phyloP scores from a whole-genome alignment of 1,140 invertebrate species.

The Pararge aegeria region DNA sequence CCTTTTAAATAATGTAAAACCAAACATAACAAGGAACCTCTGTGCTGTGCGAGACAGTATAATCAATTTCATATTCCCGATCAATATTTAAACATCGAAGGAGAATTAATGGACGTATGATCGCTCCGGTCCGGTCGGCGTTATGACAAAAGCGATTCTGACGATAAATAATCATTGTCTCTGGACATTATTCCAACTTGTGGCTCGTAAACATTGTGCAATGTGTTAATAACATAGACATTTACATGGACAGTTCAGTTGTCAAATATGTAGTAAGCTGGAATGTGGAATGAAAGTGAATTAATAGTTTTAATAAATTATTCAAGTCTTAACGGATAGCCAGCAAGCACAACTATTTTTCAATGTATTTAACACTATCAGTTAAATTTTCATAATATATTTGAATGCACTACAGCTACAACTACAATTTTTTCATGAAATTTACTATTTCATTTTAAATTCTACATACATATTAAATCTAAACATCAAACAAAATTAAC shows the following conservation, averaged over 20 bases:
- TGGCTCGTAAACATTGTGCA: slow-evolving; percentile 52
- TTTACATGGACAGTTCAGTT: background rate
- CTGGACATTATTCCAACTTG: slow-evolving; percentile 60
- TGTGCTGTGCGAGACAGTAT: slow-evolving; percentile 11
- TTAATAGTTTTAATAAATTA: no score
- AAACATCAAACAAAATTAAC: no score
- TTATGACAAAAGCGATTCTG: slow-evolving; percentile 59
- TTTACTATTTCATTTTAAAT: no score
- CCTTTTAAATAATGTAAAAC: background rate
- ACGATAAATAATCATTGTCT: slow-evolving; percentile 71
- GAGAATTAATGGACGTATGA: slow-evolving; percentile 55
- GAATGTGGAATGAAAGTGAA: background rate
- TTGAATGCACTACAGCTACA: no score
- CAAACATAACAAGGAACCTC: background rate
- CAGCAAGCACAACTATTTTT: no score
- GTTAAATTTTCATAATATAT: no score
- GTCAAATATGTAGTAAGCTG: background rate
- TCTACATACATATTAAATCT: no score
- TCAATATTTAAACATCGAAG: slow-evolving; percentile 46
- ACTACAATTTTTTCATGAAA: no score
- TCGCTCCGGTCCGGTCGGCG: slow-evolving; percentile 41
- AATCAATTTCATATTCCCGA: slow-evolving; percentile 42
- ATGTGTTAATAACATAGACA: slow-evolving; percentile 56
- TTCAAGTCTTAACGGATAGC: no score
- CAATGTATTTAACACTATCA: no score